Conservation (phyloP, 2,797 vertebrate species). For the Chaenodraco wilsoni region DNA sequence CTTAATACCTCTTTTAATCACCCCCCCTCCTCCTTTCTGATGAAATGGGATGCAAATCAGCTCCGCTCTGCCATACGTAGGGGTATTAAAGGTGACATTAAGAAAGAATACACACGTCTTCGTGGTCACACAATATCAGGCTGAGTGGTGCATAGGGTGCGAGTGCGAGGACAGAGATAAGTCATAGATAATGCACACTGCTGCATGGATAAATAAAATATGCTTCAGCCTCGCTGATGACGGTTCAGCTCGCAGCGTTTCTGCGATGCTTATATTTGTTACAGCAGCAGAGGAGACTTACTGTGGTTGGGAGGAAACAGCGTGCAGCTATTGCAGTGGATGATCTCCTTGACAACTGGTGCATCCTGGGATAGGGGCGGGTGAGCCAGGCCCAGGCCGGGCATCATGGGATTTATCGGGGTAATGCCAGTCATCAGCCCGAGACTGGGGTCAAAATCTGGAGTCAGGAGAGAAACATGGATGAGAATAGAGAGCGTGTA, state of each 20-base stretch:
- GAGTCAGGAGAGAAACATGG: slow-evolving; percentile 36
- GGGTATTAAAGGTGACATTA: slow-evolving; percentile 65
- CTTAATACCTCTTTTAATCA: slow-evolving; percentile 22
- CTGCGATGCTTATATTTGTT: slow-evolving; percentile 26
- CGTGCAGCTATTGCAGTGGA: slow-evolving; percentile 70
- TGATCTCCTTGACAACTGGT: slow-evolving; percentile 89
- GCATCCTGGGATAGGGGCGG: slow-evolving; percentile 86
- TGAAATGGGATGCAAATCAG: slow-evolving; percentile 60
- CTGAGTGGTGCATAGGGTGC: slow-evolving; percentile 4
- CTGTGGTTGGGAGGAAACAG: slow-evolving; percentile 66
- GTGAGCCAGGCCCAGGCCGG: slow-evolving; percentile 84
- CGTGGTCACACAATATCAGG: slow-evolving; percentile 18
- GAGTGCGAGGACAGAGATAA: slow-evolving; percentile 31
- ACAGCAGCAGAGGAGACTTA: slow-evolving; percentile 19
- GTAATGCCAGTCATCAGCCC: slow-evolving; percentile 88
- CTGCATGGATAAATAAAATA: slow-evolving; percentile 52
- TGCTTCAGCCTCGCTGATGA: slow-evolving; percentile 11
- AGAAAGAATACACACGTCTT: slow-evolving; percentile 30
- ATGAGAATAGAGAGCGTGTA: slow-evolving; percentile 23
- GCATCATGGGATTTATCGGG: slow-evolving; percentile 89
- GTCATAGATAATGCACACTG: slow-evolving; percentile 34
- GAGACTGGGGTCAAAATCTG: slow-evolving; percentile 89
- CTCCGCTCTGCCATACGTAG: slow-evolving; percentile 38
- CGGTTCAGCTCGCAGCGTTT: slow-evolving; percentile 13
- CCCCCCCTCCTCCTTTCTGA: slow-evolving; percentile 3